These are phyloP conservation scores for Belonocnema kinseyi DNA, from an alignment of 1,140 invertebrate species.

Conservation along the genomic window DNA sequence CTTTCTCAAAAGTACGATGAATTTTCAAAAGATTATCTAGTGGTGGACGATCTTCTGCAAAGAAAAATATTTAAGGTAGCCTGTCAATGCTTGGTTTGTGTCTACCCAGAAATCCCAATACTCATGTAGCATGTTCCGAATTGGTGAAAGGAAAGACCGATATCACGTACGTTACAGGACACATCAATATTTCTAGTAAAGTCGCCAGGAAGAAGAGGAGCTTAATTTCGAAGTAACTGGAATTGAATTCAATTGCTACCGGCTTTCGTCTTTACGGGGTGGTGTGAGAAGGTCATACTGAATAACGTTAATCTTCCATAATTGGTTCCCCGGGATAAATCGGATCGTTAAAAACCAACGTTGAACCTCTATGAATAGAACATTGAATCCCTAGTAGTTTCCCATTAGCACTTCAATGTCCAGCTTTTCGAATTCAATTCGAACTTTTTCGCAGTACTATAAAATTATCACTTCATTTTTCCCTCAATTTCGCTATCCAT, in stretches of 20 bases:
- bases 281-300: conserved; percentile 36
- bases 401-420: conserved; percentile 42
- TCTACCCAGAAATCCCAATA: no score
- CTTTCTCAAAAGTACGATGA: no score
- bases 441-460: no score
- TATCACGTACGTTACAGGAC: neutral
- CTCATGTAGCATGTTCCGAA: no score
- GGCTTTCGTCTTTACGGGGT: conserved; percentile 28
- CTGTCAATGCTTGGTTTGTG: no score
- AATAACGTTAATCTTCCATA: conserved; percentile 50
- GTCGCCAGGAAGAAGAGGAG: conserved; percentile 10
- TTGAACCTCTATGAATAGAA: conserved; percentile 36
- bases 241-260: conserved; percentile 47
- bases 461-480: no score
- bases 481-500: no score
- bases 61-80: no score
- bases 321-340: conserved; percentile 37
- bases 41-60: no score
- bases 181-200: neutral
- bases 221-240: conserved; percentile 43
- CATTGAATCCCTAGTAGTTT: conserved; percentile 35
- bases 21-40: no score
- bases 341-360: conserved; percentile 3
- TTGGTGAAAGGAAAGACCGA: no score
- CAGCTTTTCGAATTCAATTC: conserved; percentile 3